Evolutionary conservation across 2,113 vertebrate species (phyloP).

Genomic region (Mustelus asterias): DNA sequence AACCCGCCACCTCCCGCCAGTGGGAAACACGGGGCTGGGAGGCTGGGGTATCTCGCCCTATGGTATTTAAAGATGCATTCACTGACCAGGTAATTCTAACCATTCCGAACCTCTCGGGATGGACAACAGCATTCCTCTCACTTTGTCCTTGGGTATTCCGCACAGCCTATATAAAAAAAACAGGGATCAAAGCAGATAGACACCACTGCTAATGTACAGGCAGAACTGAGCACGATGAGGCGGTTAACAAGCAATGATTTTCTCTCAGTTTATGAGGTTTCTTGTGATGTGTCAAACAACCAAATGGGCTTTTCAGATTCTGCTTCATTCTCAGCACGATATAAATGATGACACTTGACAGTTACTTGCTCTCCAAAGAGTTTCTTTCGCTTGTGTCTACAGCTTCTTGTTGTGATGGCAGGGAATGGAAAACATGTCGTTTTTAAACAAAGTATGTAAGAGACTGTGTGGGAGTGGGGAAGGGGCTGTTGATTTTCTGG

Average conservation of each 20-base stretch:
- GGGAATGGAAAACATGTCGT: background rate
- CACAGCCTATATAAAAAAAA: background rate
- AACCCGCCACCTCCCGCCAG: too few species aligned
- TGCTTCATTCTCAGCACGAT: background rate
- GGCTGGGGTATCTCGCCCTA: too few species aligned
- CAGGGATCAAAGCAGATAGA: background rate
- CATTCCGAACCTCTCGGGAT: background rate
- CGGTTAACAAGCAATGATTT: background rate
- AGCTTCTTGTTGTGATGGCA: background rate
- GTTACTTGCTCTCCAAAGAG: background rate
- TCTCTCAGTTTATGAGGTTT: background rate
- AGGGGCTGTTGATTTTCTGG: too few species aligned
- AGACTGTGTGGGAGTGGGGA: too few species aligned
- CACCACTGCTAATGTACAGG: background rate
- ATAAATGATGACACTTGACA: background rate
- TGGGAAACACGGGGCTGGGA: too few species aligned
- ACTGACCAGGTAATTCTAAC: background rate
- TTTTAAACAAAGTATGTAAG: background rate
- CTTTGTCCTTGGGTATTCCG: background rate
- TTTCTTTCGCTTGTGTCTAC: background rate
- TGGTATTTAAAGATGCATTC: too few species aligned
- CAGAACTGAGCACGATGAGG: background rate
- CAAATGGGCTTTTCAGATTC: background rate
- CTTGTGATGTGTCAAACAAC: background rate
- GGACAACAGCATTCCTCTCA: background rate